A percentile compares a stretch with the other conserved stretches of the same genome.
Evolutionary conservation across 2,888 invertebrate species (phyloP).

Genomic region (Synanthedon vespiformis): DNA sequence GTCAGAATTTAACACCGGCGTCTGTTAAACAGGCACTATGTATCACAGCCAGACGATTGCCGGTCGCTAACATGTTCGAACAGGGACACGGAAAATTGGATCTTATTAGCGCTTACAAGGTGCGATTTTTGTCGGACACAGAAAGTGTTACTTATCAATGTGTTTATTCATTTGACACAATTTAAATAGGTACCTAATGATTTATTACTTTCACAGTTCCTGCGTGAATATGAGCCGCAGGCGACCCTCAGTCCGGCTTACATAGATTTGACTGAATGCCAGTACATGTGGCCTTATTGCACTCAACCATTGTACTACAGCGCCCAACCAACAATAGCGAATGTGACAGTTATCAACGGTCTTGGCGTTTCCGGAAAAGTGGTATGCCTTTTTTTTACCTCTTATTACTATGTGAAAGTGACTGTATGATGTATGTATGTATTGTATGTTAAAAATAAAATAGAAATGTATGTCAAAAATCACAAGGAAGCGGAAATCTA

Average conservation of each 20-base stretch:
- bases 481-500: too few species aligned
- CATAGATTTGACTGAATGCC: slow-evolving; percentile 93
- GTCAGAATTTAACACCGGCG: slow-evolving; percentile 85
- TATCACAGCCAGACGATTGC: slow-evolving; percentile 86
- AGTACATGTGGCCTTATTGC: slow-evolving; percentile 99
- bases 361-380: slow-evolving; percentile 90
- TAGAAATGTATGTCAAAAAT: neutral
- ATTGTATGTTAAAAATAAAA: neutral
- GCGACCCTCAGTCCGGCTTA: slow-evolving; percentile 82
- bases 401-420: neutral
- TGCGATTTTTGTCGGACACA: slow-evolving; percentile 13
- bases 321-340: slow-evolving; percentile 88
- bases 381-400: slow-evolving; percentile 20
- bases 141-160: too few species aligned
- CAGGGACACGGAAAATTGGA: slow-evolving; percentile 97
- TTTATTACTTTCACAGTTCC: slow-evolving; percentile 38
- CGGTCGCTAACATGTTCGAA: slow-evolving; percentile 95
- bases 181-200: too few species aligned
- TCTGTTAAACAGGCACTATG: slow-evolving; percentile 96
- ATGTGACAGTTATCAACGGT: slow-evolving; percentile 94
- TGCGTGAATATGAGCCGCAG: slow-evolving; percentile 70
- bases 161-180: too few species aligned
- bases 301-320: slow-evolving; percentile 93
- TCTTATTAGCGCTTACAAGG: slow-evolving; percentile 89
- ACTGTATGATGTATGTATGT: neutral